These are phyloP conservation scores for Euphydryas editha DNA, from an alignment of 2,888 invertebrate species.

Conservation along the genomic window DNA sequence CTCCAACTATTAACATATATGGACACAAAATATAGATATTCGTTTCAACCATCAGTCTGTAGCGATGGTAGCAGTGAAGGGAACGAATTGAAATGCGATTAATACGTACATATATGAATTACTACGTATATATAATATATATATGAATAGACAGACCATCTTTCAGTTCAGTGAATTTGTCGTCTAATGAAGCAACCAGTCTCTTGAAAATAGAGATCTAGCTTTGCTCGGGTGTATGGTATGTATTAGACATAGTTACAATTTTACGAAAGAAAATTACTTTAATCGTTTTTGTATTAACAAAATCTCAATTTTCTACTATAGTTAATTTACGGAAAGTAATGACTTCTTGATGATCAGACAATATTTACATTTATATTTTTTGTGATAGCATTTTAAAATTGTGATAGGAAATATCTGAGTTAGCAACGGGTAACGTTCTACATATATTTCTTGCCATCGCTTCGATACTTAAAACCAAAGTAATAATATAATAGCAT, in stretches of 20 bases:
- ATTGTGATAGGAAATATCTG: too few species aligned
- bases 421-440: too few species aligned
- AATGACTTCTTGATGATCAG: too few species aligned
- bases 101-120: background rate
- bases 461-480: background rate
- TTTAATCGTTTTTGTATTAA: too few species aligned
- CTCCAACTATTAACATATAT: too few species aligned
- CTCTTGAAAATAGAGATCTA: conserved; percentile 18
- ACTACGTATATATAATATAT: background rate
- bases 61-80: background rate
- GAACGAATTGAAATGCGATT: background rate
- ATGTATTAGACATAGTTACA: background rate
- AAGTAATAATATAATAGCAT: too few species aligned
- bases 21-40: background rate
- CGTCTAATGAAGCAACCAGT: conserved; percentile 17
- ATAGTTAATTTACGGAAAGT: too few species aligned
- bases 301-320: too few species aligned
- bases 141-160: conserved; percentile 13
- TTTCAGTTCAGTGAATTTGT: conserved; percentile 37
- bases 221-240: background rate
- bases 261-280: background rate
- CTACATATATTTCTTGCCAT: too few species aligned
- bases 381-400: too few species aligned
- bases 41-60: background rate
- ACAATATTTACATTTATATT: too few species aligned